These are phyloP conservation scores for Melospiza melodia DNA, from an alignment of 2,113 vertebrate species.

Conservation along the genomic window DNA sequence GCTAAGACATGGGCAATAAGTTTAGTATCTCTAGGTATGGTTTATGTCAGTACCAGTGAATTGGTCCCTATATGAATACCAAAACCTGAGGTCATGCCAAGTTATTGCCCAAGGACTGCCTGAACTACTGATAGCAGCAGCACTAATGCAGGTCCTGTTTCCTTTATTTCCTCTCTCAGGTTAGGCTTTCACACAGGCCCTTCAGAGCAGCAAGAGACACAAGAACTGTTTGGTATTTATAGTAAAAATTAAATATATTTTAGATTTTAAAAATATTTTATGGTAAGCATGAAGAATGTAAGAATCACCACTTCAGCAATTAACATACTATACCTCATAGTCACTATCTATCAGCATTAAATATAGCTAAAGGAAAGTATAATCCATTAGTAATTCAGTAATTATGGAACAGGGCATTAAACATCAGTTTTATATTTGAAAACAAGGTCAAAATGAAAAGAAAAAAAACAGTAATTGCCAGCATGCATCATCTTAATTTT, in stretches of 20 bases:
- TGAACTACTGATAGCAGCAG: neutral
- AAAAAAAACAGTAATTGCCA: neutral
- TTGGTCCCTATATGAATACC: neutral
- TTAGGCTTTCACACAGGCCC: neutral
- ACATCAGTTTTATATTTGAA: neutral
- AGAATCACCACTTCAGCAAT: neutral
- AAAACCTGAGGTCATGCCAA: neutral
- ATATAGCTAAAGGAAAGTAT: neutral
- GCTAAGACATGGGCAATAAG: neutral
- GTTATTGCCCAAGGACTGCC: neutral
- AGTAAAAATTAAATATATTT: neutral
- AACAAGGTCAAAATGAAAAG: neutral
- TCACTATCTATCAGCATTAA: neutral
- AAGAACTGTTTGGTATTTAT: neutral
- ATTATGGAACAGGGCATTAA: neutral
- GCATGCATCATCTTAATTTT: neutral
- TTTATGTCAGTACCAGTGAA: neutral
- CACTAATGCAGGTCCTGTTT: neutral
- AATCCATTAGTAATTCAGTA: neutral
- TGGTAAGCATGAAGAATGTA: neutral
- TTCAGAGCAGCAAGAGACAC: neutral
- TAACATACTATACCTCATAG: neutral
- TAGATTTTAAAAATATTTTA: neutral
- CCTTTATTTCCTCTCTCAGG: neutral
- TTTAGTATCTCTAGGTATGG: neutral